Conservation (phyloP, 2,888 invertebrate genomes). For the Isoperla grammatica region DNA sequence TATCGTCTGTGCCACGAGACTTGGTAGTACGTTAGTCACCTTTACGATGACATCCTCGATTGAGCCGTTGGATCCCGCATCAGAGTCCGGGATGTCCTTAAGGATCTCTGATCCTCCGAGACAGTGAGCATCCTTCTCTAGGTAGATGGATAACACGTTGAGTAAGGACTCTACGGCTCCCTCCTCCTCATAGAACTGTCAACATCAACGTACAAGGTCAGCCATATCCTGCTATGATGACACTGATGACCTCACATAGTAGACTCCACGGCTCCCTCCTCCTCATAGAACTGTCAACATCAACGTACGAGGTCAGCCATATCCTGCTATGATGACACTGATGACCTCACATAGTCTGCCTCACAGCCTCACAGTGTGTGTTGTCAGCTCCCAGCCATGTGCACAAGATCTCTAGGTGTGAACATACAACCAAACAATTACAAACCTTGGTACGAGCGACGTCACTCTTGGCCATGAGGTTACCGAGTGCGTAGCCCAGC, state of each 20-base stretch:
- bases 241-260: not conserved
- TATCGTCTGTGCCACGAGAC: no score
- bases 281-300: conserved; percentile 54
- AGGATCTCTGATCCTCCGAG: conserved; percentile 23
- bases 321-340: not conserved
- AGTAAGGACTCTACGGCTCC: conserved; percentile 51
- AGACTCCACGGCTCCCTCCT: conserved; percentile 51
- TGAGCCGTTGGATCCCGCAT: conserved; percentile 48
- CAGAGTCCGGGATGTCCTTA: conserved; percentile 33
- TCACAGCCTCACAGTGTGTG: conserved; percentile 44
- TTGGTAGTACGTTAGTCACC: no score
- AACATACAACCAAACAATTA: not conserved
- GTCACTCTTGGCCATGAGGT: conserved; percentile 74
- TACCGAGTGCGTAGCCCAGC: conserved; percentile 76
- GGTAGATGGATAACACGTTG: conserved; percentile 49
- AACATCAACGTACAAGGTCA: no score
- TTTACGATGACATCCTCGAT: conserved; percentile 65
- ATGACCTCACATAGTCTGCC: conserved; percentile 40
- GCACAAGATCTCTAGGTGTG: no score
- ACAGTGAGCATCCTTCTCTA: conserved; percentile 43
- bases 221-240: not conserved
- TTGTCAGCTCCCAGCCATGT: not conserved
- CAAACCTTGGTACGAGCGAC: conserved; percentile 57
- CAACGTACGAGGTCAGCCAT: conserved; percentile 24
- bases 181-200: conserved; percentile 53